Base-by-base conservation (phyloP, 2,113 vertebrate species). In the Pagrus major region DNA sequence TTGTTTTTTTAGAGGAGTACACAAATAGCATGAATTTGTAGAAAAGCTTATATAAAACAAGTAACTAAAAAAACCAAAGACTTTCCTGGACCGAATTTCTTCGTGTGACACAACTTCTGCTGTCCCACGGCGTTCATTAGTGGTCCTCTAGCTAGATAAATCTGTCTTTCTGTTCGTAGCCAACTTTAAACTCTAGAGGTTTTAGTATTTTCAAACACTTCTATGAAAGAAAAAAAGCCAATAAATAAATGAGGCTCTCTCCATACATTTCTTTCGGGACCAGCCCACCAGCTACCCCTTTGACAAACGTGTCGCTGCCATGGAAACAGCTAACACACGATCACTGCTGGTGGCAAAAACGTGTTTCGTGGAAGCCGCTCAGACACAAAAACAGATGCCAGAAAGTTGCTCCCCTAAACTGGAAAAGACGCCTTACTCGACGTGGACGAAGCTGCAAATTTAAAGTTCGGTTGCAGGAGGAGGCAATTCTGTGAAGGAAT, bases 281-380 rank as follows among this genome's bases (percentile, higher is more conserved):
- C 31, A 71, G n/a, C 79, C 78, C 59, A 29, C 31, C n/a, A n/a
- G n/a, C n/a, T 16, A 11, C 9, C 37, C 37, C 23, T 31, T 25
- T 51, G 8, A 39, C 21, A 49, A 51, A 58, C 12, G 11, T 14
- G 33, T 52, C 52, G 88, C 89, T 74, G 20, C 93, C 86, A 49
- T 81, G 90, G 90, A 76, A 90, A 94, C 94, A 14, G 67, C 55
- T 15, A 83, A 91, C 93, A 94, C 89, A 91, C 1, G 47, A 9
- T 5, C 39, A 23, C 7, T 9, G 3, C 63, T 29, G 42, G 4
- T 9, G n/a, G n/a, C n/a, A n/a, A 21, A 9, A 49, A 25, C 35
- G 35, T 42, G 21, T 33, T 66, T 49, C 0, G 1, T 0, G 1
- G 21, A 42, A 9, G 46, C 2, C 9, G 39, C 18, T n/a, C 9